A percentile compares a stretch with the other conserved stretches of the same genome.
Conservation (phyloP, 2,797 vertebrate genomes). For the Steatocranus sp. region DNA sequence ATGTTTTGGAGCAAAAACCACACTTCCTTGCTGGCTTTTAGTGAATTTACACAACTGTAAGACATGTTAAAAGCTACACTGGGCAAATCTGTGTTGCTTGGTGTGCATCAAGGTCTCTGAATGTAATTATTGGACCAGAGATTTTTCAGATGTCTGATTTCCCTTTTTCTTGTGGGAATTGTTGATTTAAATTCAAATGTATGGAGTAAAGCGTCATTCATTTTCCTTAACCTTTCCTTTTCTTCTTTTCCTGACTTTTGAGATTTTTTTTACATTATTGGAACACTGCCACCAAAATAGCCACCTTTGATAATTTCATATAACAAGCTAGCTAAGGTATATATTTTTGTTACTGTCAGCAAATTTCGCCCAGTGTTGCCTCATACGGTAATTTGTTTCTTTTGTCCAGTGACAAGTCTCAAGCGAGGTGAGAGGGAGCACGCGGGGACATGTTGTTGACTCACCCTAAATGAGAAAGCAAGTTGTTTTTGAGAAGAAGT, state of each 20-base stretch:
- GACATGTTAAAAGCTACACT: neutral
- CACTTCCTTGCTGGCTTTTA: neutral
- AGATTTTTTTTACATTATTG: neutral
- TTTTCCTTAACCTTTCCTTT: neutral
- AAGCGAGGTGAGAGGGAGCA: constrained; percentile 30
- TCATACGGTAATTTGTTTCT: constrained; percentile 55
- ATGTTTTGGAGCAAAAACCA: neutral
- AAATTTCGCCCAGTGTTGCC: constrained; percentile 11
- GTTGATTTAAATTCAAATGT: neutral
- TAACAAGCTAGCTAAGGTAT: neutral
- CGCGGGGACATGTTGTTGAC: constrained; percentile 39
- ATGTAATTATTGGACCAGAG: neutral
- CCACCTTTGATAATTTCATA: constrained; percentile 49
- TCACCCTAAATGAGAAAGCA: constrained; percentile 30
- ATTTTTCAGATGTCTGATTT: neutral
- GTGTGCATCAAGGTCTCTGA: neutral
- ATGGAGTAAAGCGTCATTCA: neutral
- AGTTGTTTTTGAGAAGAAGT: neutral
- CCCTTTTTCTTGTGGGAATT: neutral
- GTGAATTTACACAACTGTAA: neutral
- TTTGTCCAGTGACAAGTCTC: constrained; percentile 57
- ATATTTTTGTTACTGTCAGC: constrained; percentile 46
- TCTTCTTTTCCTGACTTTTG: neutral
- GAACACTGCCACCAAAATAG: constrained; percentile 15
- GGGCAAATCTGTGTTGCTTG: neutral